These are phyloP conservation scores for Meiosimyza platycephala DNA, from an alignment of 2,888 invertebrate species.

Conservation along the genomic window DNA sequence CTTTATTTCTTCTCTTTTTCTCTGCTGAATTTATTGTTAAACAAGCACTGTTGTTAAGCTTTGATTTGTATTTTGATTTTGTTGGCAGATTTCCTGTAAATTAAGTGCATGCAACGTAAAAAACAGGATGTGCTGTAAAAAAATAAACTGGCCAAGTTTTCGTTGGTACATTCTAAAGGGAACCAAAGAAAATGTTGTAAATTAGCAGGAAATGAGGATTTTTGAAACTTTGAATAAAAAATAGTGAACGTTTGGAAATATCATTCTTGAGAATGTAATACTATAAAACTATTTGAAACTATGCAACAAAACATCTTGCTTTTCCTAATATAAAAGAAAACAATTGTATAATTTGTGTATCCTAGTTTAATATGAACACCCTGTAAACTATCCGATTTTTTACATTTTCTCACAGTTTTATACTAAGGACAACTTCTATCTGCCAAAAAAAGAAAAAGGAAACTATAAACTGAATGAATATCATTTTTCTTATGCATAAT, in stretches of 20 bases:
- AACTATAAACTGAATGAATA: constrained; percentile 4
- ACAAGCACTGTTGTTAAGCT: constrained; percentile 16
- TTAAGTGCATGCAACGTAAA: constrained; percentile 1
- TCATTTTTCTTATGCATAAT: not conserved
- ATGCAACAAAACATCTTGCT: too few species aligned
- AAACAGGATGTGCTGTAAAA: constrained; percentile 17
- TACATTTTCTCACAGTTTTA: too few species aligned
- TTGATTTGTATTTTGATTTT: constrained; percentile 21
- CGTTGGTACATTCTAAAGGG: not conserved
- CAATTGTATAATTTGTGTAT: too few species aligned
- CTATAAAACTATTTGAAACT: too few species aligned
- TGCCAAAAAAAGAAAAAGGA: not conserved
- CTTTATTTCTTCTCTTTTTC: constrained; percentile 3
- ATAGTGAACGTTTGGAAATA: too few species aligned
- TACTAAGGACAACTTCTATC: not conserved
- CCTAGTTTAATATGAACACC: too few species aligned
- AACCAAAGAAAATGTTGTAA: too few species aligned
- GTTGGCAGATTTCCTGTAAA: not conserved
- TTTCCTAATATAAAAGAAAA: too few species aligned
- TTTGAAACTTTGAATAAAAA: too few species aligned
- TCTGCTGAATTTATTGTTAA: constrained; percentile 8
- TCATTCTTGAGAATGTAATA: too few species aligned
- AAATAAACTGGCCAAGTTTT: constrained; percentile 11
- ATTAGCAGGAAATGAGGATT: too few species aligned
- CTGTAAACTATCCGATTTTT: too few species aligned